phyloP scores from a whole-genome alignment of 1,140 invertebrate genomes.

The Stenopsyche tienmushanensis region DNA sequence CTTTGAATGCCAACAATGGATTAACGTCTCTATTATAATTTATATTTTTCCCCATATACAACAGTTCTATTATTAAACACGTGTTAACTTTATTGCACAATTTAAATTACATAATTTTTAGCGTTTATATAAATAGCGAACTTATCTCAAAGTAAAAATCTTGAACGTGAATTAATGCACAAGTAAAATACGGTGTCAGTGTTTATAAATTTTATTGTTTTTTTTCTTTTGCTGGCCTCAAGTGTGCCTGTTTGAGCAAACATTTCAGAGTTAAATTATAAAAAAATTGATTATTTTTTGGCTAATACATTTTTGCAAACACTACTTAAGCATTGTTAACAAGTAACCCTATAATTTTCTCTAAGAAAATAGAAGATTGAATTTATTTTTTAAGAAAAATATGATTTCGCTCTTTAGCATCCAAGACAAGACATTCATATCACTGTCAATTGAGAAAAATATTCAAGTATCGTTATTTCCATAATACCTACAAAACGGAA shows the following conservation, averaged over 20 bases:
- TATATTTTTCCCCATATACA: no score
- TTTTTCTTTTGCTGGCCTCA: constrained; percentile 7
- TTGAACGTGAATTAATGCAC: background rate
- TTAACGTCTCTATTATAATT: no score
- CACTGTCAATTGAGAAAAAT: background rate
- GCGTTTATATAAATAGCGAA: background rate
- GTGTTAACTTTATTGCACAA: background rate
- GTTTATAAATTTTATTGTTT: constrained; percentile 10
- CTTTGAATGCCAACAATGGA: no score
- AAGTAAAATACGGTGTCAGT: background rate
- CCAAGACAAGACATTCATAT: background rate
- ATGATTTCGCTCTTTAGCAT: constrained; percentile 4
- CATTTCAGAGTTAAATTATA: constrained; percentile 15
- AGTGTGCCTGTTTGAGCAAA: constrained; percentile 13
- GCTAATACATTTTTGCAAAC: constrained; percentile 1
- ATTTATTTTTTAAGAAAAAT: constrained; percentile 21
- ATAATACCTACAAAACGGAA: constrained; percentile 3
- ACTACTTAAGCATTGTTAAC: constrained; percentile 4
- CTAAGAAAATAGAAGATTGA: constrained; percentile 2
- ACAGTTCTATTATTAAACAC: background rate
- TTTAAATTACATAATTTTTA: no score
- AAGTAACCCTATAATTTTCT: background rate
- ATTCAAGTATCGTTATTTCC: background rate
- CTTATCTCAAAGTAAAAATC: background rate
- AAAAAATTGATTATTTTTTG: constrained; percentile 7